phyloP scores from a whole-genome alignment of 2,888 invertebrate species.

The Andricus quercusramuli region DNA sequence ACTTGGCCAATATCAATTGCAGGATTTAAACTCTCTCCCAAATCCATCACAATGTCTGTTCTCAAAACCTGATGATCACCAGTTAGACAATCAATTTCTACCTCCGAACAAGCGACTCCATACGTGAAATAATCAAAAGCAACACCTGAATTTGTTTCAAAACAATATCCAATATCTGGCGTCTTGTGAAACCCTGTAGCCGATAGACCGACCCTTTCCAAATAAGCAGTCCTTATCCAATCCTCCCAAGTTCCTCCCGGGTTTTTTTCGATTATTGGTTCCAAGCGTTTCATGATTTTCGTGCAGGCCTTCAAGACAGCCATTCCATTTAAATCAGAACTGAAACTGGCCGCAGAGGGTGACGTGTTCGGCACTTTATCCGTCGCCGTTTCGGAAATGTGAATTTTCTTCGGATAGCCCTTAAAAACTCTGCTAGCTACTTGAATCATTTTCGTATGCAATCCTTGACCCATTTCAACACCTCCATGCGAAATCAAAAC shows the following conservation, averaged over 20 bases:
- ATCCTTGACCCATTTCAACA: conserved; percentile 98
- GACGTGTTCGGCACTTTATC: conserved; percentile 96
- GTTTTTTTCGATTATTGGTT: conserved; percentile 86
- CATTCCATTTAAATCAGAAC: conserved; percentile 95
- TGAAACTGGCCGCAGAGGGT: conserved; percentile 92
- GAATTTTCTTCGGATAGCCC: conserved; percentile 86
- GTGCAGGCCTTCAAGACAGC: conserved; percentile 92
- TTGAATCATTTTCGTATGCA: conserved; percentile 98
- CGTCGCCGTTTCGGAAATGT: conserved; percentile 90
- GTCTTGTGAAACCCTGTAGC: conserved; percentile 91
- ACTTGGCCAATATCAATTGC: conserved; percentile 98
- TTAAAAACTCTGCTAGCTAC: conserved; percentile 88
- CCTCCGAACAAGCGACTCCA: conserved; percentile 92
- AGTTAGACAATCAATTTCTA: conserved; percentile 95
- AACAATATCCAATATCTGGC: conserved; percentile 87
- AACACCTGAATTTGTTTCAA: conserved; percentile 85
- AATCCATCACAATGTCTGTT: conserved; percentile 97
- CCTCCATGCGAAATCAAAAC: conserved; percentile 94
- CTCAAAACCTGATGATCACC: conserved; percentile 94
- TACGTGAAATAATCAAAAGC: conserved; percentile 92
- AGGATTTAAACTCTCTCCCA: conserved; percentile 96
- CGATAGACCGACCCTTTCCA: conserved; percentile 88
- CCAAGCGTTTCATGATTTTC: conserved; percentile 85
- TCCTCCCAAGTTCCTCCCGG: conserved; percentile 91
- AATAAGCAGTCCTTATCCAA: conserved; percentile 89